Evolutionary conservation across 2,113 vertebrate genomes (phyloP).

Genomic region (Zootoca vivipara): DNA sequence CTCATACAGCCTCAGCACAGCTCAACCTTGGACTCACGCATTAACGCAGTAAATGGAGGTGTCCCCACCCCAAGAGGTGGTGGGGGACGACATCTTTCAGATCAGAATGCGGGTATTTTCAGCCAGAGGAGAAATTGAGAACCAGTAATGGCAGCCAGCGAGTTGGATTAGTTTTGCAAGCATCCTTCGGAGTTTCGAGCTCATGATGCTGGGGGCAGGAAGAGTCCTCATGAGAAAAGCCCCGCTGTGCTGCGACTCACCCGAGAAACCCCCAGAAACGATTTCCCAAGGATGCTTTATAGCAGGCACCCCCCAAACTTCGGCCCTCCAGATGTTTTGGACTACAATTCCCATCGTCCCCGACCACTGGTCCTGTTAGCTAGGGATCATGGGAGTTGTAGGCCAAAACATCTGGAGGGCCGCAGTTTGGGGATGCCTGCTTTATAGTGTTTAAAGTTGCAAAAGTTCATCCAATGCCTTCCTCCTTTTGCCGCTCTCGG

Average conservation of each 20-base stretch:
- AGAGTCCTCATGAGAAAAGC: too few species aligned
- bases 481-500: not conserved
- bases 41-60: too few species aligned
- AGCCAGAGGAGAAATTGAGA: not conserved
- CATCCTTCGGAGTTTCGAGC: too few species aligned
- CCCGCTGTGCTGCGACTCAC: not conserved
- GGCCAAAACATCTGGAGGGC: too few species aligned
- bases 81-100: not conserved
- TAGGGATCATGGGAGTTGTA: too few species aligned
- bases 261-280: not conserved
- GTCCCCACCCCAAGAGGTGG: too few species aligned
- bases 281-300: not conserved
- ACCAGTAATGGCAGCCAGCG: not conserved
- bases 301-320: too few species aligned
- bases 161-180: not conserved
- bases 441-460: not conserved
- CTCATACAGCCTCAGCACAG: too few species aligned
- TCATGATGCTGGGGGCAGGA: not conserved
- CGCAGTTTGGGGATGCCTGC: too few species aligned
- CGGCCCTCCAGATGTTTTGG: too few species aligned
- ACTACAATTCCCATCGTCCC: too few species aligned
- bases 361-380: too few species aligned
- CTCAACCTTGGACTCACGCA: not conserved
- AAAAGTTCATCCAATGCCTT: not conserved
- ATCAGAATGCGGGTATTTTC: not conserved